phyloP scores from a whole-genome alignment of 2,113 vertebrate genomes.

The Asarcornis scutulata region DNA sequence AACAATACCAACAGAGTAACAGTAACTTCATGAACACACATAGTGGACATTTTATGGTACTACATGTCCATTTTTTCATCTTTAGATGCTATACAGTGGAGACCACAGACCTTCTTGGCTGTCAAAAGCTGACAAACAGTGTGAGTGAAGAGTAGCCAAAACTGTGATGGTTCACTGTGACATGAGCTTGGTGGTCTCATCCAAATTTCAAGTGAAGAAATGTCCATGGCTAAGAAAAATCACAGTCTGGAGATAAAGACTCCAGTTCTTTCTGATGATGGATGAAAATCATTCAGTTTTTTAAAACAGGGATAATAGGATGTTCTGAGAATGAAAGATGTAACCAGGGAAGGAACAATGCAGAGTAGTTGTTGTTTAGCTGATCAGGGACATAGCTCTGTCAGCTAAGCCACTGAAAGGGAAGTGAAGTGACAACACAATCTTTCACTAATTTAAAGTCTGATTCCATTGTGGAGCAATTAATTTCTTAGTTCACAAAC shows the following conservation, averaged over 20 bases:
- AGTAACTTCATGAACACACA: neutral
- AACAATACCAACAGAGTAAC: neutral
- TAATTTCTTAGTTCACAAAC: conserved; percentile 43
- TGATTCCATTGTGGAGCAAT: conserved; percentile 26
- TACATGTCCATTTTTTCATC: neutral
- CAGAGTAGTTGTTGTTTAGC: neutral
- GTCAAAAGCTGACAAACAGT: neutral
- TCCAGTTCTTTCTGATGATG: neutral
- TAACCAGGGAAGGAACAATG: neutral
- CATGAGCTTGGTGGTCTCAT: neutral
- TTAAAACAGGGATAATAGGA: neutral
- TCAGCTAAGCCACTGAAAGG: neutral
- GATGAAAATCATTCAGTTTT: neutral
- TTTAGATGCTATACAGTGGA: neutral
- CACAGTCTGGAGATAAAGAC: neutral
- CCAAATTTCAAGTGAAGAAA: neutral
- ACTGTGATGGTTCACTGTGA: neutral
- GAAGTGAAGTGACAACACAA: neutral
- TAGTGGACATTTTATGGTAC: neutral
- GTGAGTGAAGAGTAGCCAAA: neutral
- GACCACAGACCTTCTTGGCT: too few species aligned
- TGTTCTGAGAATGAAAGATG: neutral
- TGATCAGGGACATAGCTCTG: neutral
- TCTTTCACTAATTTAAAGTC: conserved; percentile 22
- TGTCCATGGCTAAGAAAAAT: neutral